Conservation (phyloP, 2,797 vertebrate species). For the Sebastes cheni region DNA sequence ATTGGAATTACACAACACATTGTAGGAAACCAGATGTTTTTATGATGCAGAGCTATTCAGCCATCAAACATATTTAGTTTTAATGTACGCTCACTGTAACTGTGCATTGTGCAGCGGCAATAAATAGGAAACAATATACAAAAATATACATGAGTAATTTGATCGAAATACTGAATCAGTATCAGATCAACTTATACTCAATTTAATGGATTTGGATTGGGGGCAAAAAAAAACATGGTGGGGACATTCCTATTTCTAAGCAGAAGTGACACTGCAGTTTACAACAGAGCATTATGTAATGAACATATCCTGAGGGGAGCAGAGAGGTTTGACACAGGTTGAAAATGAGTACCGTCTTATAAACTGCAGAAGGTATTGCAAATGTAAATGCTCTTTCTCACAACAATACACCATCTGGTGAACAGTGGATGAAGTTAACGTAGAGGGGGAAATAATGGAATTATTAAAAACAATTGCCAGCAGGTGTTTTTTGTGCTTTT, state of each 20-base stretch:
- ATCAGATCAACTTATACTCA: neutral
- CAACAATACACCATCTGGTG: conserved; percentile 46
- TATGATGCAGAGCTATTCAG: neutral
- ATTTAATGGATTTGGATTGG: neutral
- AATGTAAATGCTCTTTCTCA: conserved; percentile 38
- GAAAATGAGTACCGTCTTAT: conserved; percentile 38
- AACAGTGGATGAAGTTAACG: conserved; percentile 20
- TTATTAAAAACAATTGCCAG: conserved; percentile 7
- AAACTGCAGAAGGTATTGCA: conserved; percentile 22
- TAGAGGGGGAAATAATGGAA: conserved; percentile 23
- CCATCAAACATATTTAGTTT: neutral
- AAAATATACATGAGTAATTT: neutral
- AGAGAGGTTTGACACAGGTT: conserved; percentile 42
- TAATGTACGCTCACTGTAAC: neutral
- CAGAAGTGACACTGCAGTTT: conserved; percentile 35
- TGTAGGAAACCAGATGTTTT: neutral
- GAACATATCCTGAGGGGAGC: conserved; percentile 30
- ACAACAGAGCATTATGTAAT: conserved; percentile 37
- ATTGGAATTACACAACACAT: neutral
- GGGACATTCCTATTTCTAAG: neutral
- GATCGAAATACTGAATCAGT: neutral
- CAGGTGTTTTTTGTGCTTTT: conserved; percentile 21
- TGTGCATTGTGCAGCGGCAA: neutral
- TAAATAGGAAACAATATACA: neutral
- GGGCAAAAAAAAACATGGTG: neutral